phyloP scores from a whole-genome alignment of 2,113 vertebrate species.

The Zeus faber region DNA sequence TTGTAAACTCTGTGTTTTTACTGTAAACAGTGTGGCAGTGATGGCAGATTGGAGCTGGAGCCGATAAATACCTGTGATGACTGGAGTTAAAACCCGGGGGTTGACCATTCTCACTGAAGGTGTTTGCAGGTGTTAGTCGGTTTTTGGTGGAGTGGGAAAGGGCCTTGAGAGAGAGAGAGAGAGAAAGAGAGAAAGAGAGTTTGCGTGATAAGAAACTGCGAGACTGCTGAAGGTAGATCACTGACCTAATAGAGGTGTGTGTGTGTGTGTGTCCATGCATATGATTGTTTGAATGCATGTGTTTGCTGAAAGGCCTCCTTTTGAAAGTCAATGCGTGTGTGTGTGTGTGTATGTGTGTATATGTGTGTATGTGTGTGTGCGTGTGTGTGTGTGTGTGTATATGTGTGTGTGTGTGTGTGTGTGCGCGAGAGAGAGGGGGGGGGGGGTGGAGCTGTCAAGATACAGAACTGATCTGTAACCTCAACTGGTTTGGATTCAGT shows the following conservation, averaged over 20 bases:
- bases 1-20: no score
- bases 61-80: no score
- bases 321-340: no score
- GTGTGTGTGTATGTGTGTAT: neutral
- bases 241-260: neutral
- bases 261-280: neutral
- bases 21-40: no score
- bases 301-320: no score
- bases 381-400: neutral
- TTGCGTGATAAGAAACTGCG: neutral
- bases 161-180: no score
- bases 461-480: neutral
- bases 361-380: neutral
- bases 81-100: no score
- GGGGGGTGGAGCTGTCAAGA: conserved; percentile 3
- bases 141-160: no score
- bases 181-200: neutral
- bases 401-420: neutral
- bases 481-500: no score
- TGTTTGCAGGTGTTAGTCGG: no score
- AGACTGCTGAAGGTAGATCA: neutral
- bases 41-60: no score
- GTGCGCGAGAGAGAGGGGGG: neutral
- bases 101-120: no score
- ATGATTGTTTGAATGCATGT: neutral